These are phyloP conservation scores for Pyrgilauda ruficollis DNA, from an alignment of 2,113 vertebrate species.

Conservation along the genomic window DNA sequence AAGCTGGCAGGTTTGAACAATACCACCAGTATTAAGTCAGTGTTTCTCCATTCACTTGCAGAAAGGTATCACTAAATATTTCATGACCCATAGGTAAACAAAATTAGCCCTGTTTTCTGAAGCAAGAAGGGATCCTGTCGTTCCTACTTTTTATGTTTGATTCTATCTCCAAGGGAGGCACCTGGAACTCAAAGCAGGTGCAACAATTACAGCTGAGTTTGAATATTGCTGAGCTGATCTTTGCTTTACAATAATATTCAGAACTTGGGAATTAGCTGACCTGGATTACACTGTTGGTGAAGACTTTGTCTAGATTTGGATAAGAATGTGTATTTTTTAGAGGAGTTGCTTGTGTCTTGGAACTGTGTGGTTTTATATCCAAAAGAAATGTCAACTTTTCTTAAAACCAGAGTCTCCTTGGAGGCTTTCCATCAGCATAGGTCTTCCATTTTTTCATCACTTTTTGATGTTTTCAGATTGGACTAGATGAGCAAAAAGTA, in stretches of 20 bases:
- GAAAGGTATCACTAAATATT: background rate
- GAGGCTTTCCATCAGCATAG: background rate
- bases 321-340: background rate
- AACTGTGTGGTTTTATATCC: background rate
- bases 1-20: background rate
- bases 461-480: background rate
- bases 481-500: background rate
- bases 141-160: background rate
- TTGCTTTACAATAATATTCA: background rate
- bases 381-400: background rate
- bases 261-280: background rate
- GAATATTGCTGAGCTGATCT: background rate
- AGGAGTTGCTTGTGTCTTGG: background rate
- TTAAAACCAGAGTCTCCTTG: background rate
- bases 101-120: conserved; percentile 6
- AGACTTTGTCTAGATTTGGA: background rate
- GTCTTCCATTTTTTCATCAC: background rate
- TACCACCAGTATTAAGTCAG: background rate
- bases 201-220: background rate
- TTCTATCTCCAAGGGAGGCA: background rate
- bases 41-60: background rate
- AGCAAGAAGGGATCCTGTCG: background rate
- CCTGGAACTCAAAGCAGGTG: background rate
- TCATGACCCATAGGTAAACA: background rate
- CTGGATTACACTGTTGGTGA: background rate